phyloP scores from a whole-genome alignment of 2,888 invertebrate species.

The Metallyticus violacea region DNA sequence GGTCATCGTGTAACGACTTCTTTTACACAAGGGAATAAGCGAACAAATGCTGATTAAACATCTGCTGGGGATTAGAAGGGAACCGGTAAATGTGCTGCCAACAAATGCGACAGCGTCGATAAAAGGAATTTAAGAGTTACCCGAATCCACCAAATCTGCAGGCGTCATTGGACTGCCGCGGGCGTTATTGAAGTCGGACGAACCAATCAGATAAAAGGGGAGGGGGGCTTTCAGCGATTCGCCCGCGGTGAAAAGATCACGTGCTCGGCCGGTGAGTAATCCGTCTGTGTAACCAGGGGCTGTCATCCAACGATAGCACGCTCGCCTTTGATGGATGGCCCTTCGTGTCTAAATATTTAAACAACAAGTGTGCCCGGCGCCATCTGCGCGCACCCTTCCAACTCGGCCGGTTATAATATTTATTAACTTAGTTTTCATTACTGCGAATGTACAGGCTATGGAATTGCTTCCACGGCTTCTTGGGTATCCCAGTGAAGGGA shows the following conservation, averaged over 20 bases:
- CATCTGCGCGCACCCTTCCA: neutral
- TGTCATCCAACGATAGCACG: neutral
- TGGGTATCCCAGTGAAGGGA: too few relatives aligned
- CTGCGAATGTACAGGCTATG: neutral
- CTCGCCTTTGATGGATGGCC: neutral
- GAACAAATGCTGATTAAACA: neutral
- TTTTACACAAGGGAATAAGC: too few relatives aligned
- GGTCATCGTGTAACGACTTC: too few relatives aligned
- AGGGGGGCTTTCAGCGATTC: neutral
- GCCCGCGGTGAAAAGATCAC: neutral
- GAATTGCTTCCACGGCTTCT: neutral
- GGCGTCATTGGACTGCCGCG: neutral
- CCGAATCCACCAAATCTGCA: neutral
- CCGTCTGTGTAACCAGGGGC: neutral
- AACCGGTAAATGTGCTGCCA: neutral
- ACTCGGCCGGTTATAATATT: neutral
- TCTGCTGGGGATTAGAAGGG: neutral
- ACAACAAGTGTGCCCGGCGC: neutral
- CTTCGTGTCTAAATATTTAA: neutral
- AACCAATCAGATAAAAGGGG: too few relatives aligned
- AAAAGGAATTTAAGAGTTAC: neutral
- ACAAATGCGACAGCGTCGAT: too few relatives aligned
- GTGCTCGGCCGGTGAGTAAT: neutral
- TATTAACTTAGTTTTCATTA: neutral
- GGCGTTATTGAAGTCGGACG: neutral